A percentile compares a stretch with the other conserved stretches of the same genome.
These are phyloP conservation scores for Acropora tenuis DNA, from an alignment of 64 coral and sea anemone genomes.

Conservation along the genomic window DNA sequence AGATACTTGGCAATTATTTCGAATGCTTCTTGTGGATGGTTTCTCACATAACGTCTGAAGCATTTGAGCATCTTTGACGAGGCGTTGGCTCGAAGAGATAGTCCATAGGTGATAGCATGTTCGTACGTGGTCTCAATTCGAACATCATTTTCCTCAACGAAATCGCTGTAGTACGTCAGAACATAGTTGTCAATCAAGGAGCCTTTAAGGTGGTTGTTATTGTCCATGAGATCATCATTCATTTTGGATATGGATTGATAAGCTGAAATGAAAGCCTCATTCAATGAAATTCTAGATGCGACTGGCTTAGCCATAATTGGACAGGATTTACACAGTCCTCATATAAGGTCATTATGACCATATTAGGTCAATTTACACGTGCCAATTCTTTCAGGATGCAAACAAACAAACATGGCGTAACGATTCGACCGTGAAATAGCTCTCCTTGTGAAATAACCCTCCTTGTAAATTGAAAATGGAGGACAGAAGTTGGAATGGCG, in stretches of 20 bases:
- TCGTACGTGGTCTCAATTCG: constrained; percentile 88
- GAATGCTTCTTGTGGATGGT: constrained; percentile 95
- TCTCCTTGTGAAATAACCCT: no score
- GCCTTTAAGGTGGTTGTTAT: constrained; percentile 39
- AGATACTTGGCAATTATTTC: constrained; percentile 93
- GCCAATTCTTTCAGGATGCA: no score
- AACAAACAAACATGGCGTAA: no score
- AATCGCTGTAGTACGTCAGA: constrained; percentile 77
- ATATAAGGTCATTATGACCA: background rate
- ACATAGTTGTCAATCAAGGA: constrained; percentile 97
- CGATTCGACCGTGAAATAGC: no score
- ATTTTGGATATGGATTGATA: constrained; percentile 50
- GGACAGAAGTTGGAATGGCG: no score
- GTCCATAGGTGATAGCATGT: constrained; percentile 91
- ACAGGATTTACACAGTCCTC: background rate
- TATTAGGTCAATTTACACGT: background rate
- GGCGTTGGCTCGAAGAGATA: constrained; percentile 59
- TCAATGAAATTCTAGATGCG: background rate
- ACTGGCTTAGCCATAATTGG: no score
- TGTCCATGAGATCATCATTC: constrained; percentile 60
- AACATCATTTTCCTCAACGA: constrained; percentile 56
- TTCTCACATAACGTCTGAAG: constrained; percentile 74
- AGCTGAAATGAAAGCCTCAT: background rate
- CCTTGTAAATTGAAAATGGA: no score
- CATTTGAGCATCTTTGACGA: constrained; percentile 69